phyloP scores from a whole-genome alignment of 2,113 vertebrate genomes.

The Nansenia antarctica region DNA sequence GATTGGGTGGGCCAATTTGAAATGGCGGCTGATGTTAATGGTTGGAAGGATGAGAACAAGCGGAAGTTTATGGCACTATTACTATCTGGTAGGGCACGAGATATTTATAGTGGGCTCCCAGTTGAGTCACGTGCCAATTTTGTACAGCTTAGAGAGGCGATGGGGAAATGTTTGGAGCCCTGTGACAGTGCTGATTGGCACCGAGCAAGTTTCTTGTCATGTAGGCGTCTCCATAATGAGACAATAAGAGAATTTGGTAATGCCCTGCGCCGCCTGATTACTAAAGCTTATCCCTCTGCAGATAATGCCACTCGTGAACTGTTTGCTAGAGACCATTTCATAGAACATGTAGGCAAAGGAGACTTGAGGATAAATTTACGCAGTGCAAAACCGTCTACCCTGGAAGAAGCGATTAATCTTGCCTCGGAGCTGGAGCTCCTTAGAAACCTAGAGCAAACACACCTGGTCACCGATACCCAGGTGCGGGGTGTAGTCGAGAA shows the following conservation, averaged over 20 bases:
- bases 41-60: background rate
- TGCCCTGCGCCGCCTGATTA: slow-evolving; percentile 1
- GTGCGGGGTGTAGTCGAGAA: background rate
- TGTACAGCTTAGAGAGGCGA: slow-evolving; percentile 10
- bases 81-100: slow-evolving; percentile 13
- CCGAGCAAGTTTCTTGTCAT: slow-evolving; percentile 7
- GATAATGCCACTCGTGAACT: slow-evolving; percentile 6
- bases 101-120: slow-evolving; percentile 24
- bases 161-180: too few species aligned
- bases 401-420: too few species aligned
- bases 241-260: slow-evolving; percentile 12
- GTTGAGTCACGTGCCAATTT: slow-evolving; percentile 2
- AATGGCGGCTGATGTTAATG: too few species aligned
- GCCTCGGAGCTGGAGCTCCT: slow-evolving; percentile 14
- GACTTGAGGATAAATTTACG: slow-evolving; percentile 3
- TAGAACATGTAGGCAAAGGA: background rate
- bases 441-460: background rate
- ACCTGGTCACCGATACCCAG: background rate
- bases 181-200: slow-evolving; percentile 26
- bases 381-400: slow-evolving; percentile 8
- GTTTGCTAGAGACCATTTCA: slow-evolving; percentile 28
- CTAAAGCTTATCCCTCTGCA: slow-evolving; percentile 18
- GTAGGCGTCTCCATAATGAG: slow-evolving; percentile 4
- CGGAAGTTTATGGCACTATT: slow-evolving; percentile 26
- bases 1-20: slow-evolving; percentile 1